A percentile compares a stretch with the other conserved stretches of the same genome.
Conservation (phyloP, 2,113 vertebrate genomes). For the Petaurus breviceps region DNA sequence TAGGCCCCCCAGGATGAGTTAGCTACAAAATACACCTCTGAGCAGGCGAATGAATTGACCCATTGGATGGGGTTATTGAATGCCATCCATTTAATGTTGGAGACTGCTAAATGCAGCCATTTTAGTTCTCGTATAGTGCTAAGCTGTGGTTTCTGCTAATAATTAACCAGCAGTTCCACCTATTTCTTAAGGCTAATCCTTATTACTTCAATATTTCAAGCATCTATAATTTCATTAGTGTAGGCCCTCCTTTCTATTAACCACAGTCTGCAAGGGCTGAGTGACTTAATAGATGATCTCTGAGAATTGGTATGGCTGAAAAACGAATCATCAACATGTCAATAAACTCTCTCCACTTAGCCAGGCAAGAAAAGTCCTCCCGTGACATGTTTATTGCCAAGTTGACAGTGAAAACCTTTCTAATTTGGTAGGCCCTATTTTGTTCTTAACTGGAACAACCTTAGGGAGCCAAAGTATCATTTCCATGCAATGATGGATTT, state of each 20-base stretch:
- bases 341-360: neutral
- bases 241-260: neutral
- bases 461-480: neutral
- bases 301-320: neutral
- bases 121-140: neutral
- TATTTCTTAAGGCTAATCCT: neutral
- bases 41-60: neutral
- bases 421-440: neutral
- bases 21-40: neutral
- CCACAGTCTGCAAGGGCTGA: neutral
- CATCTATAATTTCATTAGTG: neutral
- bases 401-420: neutral
- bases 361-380: neutral
- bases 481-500: neutral
- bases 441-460: neutral
- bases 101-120: neutral
- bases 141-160: neutral
- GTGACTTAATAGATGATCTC: neutral
- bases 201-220: neutral
- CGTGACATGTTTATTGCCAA: neutral
- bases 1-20: neutral
- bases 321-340: neutral
- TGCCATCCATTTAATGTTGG: neutral
- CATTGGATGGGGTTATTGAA: neutral
- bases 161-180: neutral